phyloP scores from a whole-genome alignment of 2,113 vertebrate genomes.

The Apteryx mantelli region DNA sequence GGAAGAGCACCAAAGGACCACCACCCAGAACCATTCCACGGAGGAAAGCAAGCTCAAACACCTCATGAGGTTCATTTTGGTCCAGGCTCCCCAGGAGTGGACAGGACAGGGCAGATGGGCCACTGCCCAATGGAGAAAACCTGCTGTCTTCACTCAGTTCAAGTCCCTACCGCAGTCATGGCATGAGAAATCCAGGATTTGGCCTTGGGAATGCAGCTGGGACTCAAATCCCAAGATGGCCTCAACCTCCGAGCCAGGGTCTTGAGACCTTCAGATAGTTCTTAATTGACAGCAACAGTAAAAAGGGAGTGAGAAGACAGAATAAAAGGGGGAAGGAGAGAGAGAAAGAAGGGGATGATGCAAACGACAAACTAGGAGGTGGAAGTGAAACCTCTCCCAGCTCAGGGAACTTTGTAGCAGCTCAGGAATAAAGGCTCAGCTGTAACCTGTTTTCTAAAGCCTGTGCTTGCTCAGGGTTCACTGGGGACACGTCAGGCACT shows the following conservation, averaged over 20 bases:
- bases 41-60: not conserved
- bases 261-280: not conserved
- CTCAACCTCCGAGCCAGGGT: not conserved
- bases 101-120: not conserved
- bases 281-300: not conserved
- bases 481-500: constrained; percentile 55
- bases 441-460: constrained; percentile 35
- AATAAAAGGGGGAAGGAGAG: not conserved
- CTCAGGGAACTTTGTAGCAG: not conserved
- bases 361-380: not conserved
- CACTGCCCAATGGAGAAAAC: not conserved
- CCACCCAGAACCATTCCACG: not conserved
- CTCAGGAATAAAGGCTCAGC: constrained; percentile 41
- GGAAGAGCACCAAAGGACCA: not conserved
- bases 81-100: not conserved
- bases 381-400: not conserved
- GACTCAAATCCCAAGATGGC: not conserved
- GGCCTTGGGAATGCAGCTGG: not conserved
- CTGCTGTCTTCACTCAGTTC: not conserved
- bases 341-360: not conserved
- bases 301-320: not conserved
- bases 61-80: not conserved
- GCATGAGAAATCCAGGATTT: not conserved
- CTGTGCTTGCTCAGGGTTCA: constrained; percentile 37
- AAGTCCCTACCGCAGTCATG: not conserved